Conservation (phyloP, 2,113 vertebrate species). For the Apistogramma diplotaenia region DNA sequence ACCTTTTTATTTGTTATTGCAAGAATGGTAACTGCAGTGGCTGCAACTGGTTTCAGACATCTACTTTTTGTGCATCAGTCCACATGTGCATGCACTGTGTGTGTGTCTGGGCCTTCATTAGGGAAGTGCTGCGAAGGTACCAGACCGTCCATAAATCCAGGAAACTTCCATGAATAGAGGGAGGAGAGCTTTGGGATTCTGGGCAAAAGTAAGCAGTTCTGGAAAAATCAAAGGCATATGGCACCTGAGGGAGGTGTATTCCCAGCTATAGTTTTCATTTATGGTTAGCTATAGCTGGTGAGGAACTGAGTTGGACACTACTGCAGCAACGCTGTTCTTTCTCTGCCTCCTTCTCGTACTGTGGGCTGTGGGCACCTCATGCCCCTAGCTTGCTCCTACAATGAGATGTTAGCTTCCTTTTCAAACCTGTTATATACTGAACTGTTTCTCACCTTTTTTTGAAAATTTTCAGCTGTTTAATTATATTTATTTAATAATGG, state of each 20-base stretch:
- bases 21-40: slow-evolving; percentile 42
- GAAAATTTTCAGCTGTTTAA: slow-evolving; percentile 43
- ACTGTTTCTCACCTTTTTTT: slow-evolving; percentile 49
- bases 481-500: too few relatives aligned
- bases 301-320: slow-evolving; percentile 48
- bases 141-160: slow-evolving; percentile 55
- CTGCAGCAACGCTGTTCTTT: slow-evolving; percentile 27
- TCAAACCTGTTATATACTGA: slow-evolving; percentile 27
- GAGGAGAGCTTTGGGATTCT: slow-evolving; percentile 48
- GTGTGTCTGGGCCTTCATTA: slow-evolving; percentile 13
- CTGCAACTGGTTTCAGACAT: slow-evolving; percentile 55
- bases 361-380: slow-evolving; percentile 25
- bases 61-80: slow-evolving; percentile 13
- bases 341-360: slow-evolving; percentile 26
- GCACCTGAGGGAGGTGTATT: slow-evolving; percentile 66
- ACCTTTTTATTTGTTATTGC: slow-evolving; percentile 17
- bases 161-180: slow-evolving; percentile 49
- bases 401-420: slow-evolving; percentile 20
- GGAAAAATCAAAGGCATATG: slow-evolving; percentile 60
- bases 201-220: slow-evolving; percentile 52
- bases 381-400: background rate
- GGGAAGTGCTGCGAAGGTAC: slow-evolving; percentile 37
- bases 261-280: slow-evolving; percentile 54
- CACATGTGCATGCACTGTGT: slow-evolving; percentile 1
- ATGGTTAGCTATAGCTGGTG: slow-evolving; percentile 47